These are phyloP conservation scores for Leucopsar rothschildi DNA, from an alignment of 2,113 vertebrate species.

Conservation along the genomic window DNA sequence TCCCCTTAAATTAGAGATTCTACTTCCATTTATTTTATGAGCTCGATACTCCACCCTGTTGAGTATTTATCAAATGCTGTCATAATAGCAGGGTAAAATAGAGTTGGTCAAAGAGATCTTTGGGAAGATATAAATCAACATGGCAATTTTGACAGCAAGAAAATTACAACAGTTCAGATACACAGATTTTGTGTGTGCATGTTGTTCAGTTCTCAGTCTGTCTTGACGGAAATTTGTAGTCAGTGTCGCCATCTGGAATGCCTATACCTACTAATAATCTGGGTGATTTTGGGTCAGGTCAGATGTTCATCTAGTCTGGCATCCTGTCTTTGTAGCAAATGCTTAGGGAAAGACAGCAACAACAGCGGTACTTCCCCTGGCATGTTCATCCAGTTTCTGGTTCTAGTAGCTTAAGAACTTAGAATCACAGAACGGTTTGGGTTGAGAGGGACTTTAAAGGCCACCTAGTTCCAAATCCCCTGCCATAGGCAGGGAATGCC, in stretches of 20 bases:
- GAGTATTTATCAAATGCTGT: background rate
- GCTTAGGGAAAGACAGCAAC: background rate
- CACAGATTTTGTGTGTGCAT: background rate
- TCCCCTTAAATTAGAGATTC: background rate
- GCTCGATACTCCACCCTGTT: accelerated
- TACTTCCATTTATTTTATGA: background rate
- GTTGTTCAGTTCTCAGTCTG: background rate
- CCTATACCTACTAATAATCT: background rate
- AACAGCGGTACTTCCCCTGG: background rate
- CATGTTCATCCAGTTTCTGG: background rate
- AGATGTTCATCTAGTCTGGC: background rate
- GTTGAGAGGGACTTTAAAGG: background rate
- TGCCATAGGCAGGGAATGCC: background rate
- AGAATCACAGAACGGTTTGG: background rate
- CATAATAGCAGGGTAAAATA: background rate
- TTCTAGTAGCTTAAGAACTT: background rate
- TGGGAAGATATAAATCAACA: background rate
- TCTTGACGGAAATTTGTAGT: background rate
- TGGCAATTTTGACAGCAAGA: background rate
- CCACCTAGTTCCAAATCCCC: background rate
- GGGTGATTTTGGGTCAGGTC: background rate
- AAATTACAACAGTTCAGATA: background rate
- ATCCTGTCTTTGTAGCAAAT: background rate
- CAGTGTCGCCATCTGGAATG: background rate
- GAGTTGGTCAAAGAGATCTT: background rate